Percentiles rank a stretch among this genome's conserved stretches.
Conservation (phyloP, 2,888 invertebrate genomes). For the Geophilus truncorum region DNA sequence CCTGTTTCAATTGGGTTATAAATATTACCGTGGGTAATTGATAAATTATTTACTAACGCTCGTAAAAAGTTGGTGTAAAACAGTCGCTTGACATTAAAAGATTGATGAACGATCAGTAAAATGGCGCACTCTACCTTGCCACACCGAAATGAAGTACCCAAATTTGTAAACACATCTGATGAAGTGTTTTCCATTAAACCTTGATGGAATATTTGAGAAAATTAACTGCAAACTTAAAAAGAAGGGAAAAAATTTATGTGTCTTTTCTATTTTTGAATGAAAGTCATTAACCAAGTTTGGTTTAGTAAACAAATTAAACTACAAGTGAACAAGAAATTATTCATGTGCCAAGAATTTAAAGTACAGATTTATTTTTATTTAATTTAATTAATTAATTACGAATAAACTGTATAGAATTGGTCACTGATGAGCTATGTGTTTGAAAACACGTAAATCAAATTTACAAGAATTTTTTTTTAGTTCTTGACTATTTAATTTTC, state of each 20-base stretch:
- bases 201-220: slow-evolving; percentile 9
- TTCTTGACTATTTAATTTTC: too few species aligned
- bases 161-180: neutral
- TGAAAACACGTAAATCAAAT: too few species aligned
- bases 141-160: neutral
- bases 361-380: too few species aligned
- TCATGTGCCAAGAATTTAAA: too few species aligned
- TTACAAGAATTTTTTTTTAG: too few species aligned
- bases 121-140: neutral
- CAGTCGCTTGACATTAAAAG: neutral
- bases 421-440: too few species aligned
- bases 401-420: too few species aligned
- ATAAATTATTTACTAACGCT: neutral
- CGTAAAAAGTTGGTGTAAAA: slow-evolving; percentile 25
- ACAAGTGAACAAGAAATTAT: too few species aligned
- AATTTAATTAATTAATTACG: too few species aligned
- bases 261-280: too few species aligned
- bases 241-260: neutral
- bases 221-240: neutral
- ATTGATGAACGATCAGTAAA: neutral
- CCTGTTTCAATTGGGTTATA: neutral
- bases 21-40: neutral
- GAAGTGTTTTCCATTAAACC: neutral
- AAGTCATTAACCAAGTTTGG: too few species aligned
- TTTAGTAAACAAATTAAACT: too few species aligned